A percentile compares a stretch with the other conserved stretches of the same genome.
These are phyloP conservation scores for Lates calcarifer DNA, from an alignment of 2,113 vertebrate species.

Conservation along the genomic window DNA sequence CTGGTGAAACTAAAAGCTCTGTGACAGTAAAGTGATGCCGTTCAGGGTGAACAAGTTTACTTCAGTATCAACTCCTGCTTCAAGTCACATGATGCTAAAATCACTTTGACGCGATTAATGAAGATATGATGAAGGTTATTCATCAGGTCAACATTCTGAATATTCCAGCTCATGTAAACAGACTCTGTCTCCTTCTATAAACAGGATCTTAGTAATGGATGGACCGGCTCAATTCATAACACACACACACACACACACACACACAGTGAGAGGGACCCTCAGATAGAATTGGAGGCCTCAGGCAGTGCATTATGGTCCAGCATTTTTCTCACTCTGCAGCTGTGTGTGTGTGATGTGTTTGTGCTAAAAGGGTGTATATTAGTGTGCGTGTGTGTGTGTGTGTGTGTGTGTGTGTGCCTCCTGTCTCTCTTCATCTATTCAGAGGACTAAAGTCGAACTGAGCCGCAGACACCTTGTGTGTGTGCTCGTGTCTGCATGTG, in stretches of 20 bases:
- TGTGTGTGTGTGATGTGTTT: conserved; percentile 50
- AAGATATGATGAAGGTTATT: not conserved
- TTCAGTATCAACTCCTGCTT: no score
- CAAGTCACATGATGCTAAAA: not conserved
- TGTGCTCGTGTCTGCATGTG: conserved; percentile 19
- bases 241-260: conserved; percentile 30
- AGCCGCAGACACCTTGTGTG: conserved; percentile 40
- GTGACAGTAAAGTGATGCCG: no score
- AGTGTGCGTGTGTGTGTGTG: conserved; percentile 24
- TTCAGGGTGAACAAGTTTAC: no score
- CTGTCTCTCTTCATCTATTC: conserved; percentile 56
- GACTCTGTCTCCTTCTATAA: not conserved
- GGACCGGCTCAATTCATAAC: not conserved
- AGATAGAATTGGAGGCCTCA: conserved; percentile 38
- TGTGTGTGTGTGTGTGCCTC: conserved; percentile 11
- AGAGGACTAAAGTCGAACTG: conserved; percentile 42
- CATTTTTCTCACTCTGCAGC: conserved; percentile 56
- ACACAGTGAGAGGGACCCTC: conserved; percentile 27
- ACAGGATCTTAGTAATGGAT: conserved; percentile 17
- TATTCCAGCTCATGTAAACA: not conserved
- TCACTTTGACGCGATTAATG: no score
- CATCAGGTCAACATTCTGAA: not conserved
- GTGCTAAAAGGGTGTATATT: conserved; percentile 63
- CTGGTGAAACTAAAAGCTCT: no score
- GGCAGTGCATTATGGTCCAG: conserved; percentile 59